Conservation (phyloP, 2,888 invertebrate genomes). For the Leptinotarsa tumamoca region DNA sequence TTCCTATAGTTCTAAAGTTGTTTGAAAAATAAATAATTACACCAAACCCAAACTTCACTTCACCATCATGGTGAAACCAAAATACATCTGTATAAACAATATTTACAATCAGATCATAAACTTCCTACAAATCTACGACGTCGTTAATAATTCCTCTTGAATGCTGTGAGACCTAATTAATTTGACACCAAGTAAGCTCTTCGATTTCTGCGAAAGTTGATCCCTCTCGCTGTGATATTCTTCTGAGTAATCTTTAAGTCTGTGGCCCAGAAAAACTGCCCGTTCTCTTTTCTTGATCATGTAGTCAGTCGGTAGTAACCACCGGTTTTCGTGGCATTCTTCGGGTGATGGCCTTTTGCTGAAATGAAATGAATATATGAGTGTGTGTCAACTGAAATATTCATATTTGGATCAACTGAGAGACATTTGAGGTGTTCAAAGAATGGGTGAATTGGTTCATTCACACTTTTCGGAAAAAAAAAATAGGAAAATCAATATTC, state of each 20-base stretch:
- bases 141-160: slow-evolving; percentile 82
- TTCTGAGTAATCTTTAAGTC: slow-evolving; percentile 86
- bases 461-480: too few species aligned
- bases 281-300: slow-evolving; percentile 93
- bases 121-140: slow-evolving; percentile 54
- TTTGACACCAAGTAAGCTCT: slow-evolving; percentile 71
- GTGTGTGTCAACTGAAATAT: neutral
- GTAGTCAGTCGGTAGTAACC: slow-evolving; percentile 92
- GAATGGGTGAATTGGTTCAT: too few species aligned
- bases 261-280: slow-evolving; percentile 85
- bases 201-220: slow-evolving; percentile 72
- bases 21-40: too few species aligned
- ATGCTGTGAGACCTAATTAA: slow-evolving; percentile 84
- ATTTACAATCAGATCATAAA: slow-evolving; percentile 47
- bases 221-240: slow-evolving; percentile 81
- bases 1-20: too few species aligned
- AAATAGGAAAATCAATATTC: too few species aligned
- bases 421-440: neutral
- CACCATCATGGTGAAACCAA: slow-evolving; percentile 8
- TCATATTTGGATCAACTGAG: neutral
- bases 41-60: too few species aligned
- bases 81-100: slow-evolving; percentile 40
- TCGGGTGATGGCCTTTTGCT: slow-evolving; percentile 95
- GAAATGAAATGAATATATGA: slow-evolving; percentile 54
- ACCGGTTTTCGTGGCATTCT: slow-evolving; percentile 95